Conservation (phyloP, 2,888 invertebrate genomes). For the Elysia crispata region DNA sequence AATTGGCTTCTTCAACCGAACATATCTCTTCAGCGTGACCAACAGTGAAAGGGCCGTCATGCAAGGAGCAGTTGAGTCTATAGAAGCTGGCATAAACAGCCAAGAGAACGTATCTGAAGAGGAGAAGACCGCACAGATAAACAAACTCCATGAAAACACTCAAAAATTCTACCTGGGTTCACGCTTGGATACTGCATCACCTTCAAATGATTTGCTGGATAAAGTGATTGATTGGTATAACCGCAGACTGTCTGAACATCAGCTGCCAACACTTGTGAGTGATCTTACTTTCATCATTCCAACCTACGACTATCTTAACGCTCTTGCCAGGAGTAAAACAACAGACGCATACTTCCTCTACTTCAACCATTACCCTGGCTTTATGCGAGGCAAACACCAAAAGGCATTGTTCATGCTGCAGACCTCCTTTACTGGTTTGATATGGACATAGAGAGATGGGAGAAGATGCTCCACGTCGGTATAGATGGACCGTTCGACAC, state of each 20-base stretch:
- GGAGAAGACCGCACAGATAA: neutral
- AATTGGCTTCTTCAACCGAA: constrained; percentile 11
- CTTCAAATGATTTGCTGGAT: neutral
- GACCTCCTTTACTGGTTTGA: constrained; percentile 35
- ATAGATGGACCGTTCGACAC: neutral
- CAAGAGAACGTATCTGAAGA: neutral
- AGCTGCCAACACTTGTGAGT: neutral
- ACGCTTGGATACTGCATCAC: neutral
- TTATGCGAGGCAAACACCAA: constrained; percentile 10
- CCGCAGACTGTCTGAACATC: neutral
- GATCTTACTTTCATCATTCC: constrained; percentile 23
- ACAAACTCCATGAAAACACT: neutral
- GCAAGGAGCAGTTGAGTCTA: neutral
- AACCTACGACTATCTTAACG: neutral
- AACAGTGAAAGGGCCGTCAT: constrained; percentile 17
- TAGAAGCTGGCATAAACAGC: neutral
- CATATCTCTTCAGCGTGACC: neutral
- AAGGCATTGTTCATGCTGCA: constrained; percentile 1
- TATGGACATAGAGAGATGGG: neutral
- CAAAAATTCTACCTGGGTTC: constrained; percentile 11
- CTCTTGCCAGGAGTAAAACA: neutral
- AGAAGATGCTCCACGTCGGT: neutral
- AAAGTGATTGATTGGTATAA: constrained; percentile 12
- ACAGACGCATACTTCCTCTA: constrained; percentile 3
- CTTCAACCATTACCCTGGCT: constrained; percentile 37